phyloP scores from a whole-genome alignment of 2,888 invertebrate species.

The Himalopsyche tibetana region DNA sequence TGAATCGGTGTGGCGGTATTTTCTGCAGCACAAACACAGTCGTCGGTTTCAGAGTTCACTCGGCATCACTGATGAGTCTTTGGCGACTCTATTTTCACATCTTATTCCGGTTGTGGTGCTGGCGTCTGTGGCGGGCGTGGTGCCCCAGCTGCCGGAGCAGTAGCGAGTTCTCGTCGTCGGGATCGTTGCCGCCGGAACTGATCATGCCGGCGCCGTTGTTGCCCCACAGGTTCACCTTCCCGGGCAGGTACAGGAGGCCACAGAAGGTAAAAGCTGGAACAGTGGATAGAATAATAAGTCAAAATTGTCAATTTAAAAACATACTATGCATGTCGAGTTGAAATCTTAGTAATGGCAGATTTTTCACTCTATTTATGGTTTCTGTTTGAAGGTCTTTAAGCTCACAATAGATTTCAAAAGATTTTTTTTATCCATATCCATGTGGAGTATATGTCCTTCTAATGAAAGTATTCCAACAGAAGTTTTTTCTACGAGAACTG shows the following conservation, averaged over 20 bases:
- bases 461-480: no score
- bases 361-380: no score
- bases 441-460: no score
- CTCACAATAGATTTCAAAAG: no score
- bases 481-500: no score
- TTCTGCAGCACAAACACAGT: no score
- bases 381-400: no score
- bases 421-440: no score
- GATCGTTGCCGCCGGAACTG: constrained; percentile 57
- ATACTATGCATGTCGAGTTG: no score
- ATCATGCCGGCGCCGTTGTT: constrained; percentile 75
- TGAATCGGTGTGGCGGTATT: no score
- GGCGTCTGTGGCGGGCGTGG: constrained; percentile 72
- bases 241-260: constrained; percentile 83
- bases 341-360: no score
- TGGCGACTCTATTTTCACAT: constrained; percentile 83
- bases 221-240: constrained; percentile 81
- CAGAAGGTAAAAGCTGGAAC: constrained; percentile 81
- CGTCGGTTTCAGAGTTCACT: constrained; percentile 78
- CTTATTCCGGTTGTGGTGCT: constrained; percentile 14
- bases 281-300: constrained; percentile 59
- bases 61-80: constrained; percentile 86
- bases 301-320: background rate
- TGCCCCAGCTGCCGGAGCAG: constrained; percentile 81
- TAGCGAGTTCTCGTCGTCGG: constrained; percentile 84